Evolutionary conservation across 2,888 invertebrate genomes (phyloP), one percentile per base, ranked within the genome.

Genomic region (Pollenia amentaria): DNA sequence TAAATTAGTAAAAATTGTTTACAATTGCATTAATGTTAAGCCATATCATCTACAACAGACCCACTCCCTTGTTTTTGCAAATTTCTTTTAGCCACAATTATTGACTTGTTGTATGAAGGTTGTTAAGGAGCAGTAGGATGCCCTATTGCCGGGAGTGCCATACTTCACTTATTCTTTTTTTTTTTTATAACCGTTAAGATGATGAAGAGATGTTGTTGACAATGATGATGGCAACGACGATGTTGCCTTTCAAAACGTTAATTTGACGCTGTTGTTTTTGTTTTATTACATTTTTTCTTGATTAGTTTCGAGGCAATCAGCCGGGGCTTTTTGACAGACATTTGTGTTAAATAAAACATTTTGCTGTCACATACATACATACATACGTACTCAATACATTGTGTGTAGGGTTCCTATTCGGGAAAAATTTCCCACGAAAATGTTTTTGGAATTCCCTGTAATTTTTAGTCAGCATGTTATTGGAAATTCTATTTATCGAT

Each of bases 251-350:
- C n/a, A 29, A 29, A 73, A 44, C 48, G 18, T 48, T 4, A 51
- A 67, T 42, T 18, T 69, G 40, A 14, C 55, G 3, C n/a, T 72
- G 46, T 60, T 44, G 53, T n/a, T 60, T 40, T 62, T 42, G 42
- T 69, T 62, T 57, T 44, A 53, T 65, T 69, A 11, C 12, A 29
- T 48, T 57, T 67, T 69, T 62, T 55, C 42, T 82, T 75, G 75
- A 76, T 70, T 70, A 69, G 51, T 62, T 60, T 75, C 42, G 40
- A 42, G 69, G 44, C 16, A 82, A 46, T 62, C 70, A 79, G 12
- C 62, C 70, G 21, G 11, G 12, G 16, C 21, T 65, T 18, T 44
- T 62, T 14, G 48, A 18, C n/a, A 76, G 29, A 69, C 46, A 6
- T 67, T 82, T 64, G 44, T 40, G 55, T 7, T n/a, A 55, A 65